Percentiles rank a stretch among this genome's conserved stretches.
Conservation (phyloP, 2,797 vertebrate species). For the Varecia variegata region DNA sequence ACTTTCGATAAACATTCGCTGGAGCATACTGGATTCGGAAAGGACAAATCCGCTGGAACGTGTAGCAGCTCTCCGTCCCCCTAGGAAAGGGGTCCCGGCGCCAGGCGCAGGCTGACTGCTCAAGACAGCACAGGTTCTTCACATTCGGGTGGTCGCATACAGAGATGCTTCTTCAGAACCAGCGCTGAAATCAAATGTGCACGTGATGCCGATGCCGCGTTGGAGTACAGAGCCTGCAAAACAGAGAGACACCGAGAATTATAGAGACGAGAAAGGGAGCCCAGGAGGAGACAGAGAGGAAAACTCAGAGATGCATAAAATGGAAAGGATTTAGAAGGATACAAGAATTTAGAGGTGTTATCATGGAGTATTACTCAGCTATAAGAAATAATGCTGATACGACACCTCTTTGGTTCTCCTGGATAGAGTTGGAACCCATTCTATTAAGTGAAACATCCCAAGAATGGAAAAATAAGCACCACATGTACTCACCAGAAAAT, state of each 20-base stretch:
- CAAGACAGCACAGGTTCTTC: background rate
- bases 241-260: background rate
- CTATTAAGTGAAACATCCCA: too few relatives aligned
- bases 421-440: too few relatives aligned
- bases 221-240: background rate
- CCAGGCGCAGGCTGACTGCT: background rate
- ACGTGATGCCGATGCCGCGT: fast-evolving
- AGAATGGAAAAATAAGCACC: too few relatives aligned
- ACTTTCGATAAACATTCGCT: background rate
- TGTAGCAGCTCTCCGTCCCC: background rate
- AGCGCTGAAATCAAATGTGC: background rate
- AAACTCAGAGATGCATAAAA: background rate
- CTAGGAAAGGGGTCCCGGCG: background rate
- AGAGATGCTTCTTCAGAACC: background rate
- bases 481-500: too few relatives aligned
- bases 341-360: background rate
- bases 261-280: background rate
- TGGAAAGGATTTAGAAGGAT: background rate
- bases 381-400: too few relatives aligned
- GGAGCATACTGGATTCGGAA: too few relatives aligned
- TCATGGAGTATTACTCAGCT: too few relatives aligned
- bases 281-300: background rate
- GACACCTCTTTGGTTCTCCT: too few relatives aligned
- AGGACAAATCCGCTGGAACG: background rate
- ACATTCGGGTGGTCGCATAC: fast-evolving